Evolutionary conservation across 2,888 invertebrate genomes (phyloP), one percentile per base, ranked within the genome.

Genomic region (Hydrotaea diabolus): DNA sequence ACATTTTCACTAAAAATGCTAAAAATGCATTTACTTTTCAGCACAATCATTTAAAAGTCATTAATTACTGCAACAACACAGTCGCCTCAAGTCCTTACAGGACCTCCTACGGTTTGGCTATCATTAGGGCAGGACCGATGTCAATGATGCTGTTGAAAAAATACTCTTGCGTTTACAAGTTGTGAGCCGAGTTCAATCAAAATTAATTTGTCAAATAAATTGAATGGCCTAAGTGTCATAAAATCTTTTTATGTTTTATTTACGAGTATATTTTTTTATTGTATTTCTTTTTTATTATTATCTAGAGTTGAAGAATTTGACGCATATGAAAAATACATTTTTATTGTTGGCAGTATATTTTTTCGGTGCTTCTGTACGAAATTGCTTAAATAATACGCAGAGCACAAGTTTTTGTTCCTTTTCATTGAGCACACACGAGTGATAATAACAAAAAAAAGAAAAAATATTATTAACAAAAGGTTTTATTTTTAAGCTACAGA

Each of bases 1-100:
- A 26, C 23, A 26, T 15, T 59, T 59, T 59, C 15, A 11, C 15
- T 7, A 19, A 55, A 21, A n/a, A 55, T 4, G 21, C 11, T 55
- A 2, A 53, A 55, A 2, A 31, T 31, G 31, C 7, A 4, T 2
- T 7, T 31, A 7, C 5, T 21, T 59, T 59, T 59, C 59, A 59
- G 59, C 59, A 26, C 21, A 19, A 23, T 59, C 59, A 59, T 59
- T 59, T 26, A 26, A 59, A 59, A 59, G 8, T 59, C 59, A 59
- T 59, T 26, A 49, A 49, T 49, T 43, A 43, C n/a, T n/a, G n/a
- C n/a, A n/a, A n/a, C 43, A 43, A 49, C 15, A 49, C 49, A 49
- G 49, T 43, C 43, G 7, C 2, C 1, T 3, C 3, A n/a, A n/a
- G n/a, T 49, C 49, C 49, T 49, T 49, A n/a, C 15, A n/a, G 49